Percentiles rank a stretch among this genome's conserved stretches.
Conservation (phyloP, 1,140 invertebrate genomes). For the Drosophila repletoides region DNA sequence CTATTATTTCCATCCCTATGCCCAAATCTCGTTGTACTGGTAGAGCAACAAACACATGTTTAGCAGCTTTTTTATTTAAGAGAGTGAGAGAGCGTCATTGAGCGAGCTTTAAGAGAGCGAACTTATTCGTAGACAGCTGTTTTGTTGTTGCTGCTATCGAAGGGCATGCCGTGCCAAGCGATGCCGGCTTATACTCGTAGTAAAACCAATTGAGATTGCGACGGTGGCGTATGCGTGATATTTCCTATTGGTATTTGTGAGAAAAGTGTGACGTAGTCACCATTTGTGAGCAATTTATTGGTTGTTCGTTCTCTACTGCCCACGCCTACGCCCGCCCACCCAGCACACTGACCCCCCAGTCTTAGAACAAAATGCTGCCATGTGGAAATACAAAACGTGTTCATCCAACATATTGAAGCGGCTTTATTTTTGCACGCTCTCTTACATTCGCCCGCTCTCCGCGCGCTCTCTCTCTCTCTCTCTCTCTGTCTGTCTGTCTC, state of each 20-base stretch:
- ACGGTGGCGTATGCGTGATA: slow-evolving; percentile 54
- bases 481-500: neutral
- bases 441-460: neutral
- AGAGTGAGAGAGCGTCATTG: neutral
- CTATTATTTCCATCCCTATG: slow-evolving; percentile 15
- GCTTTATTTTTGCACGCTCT: slow-evolving; percentile 3
- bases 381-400: slow-evolving; percentile 28
- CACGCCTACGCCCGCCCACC: slow-evolving; percentile 20
- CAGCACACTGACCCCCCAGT: neutral
- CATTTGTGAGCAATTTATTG: slow-evolving; percentile 17
- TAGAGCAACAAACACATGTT: slow-evolving; percentile 49
- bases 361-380: neutral
- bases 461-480: neutral
- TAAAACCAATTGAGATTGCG: slow-evolving; percentile 9
- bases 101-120: slow-evolving; percentile 65
- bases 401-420: slow-evolving; percentile 3
- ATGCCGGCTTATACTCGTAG: neutral
- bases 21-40: neutral
- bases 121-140: slow-evolving; percentile 47
- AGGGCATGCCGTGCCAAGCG: slow-evolving; percentile 53
- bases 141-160: slow-evolving; percentile 49
- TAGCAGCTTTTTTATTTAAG: slow-evolving; percentile 19
- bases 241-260: slow-evolving; percentile 9
- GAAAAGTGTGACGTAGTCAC: slow-evolving; percentile 17
- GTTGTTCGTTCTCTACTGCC: slow-evolving; percentile 4